Conservation (phyloP, 2,797 vertebrate genomes). For the Pipistrellus pipistrellus region DNA sequence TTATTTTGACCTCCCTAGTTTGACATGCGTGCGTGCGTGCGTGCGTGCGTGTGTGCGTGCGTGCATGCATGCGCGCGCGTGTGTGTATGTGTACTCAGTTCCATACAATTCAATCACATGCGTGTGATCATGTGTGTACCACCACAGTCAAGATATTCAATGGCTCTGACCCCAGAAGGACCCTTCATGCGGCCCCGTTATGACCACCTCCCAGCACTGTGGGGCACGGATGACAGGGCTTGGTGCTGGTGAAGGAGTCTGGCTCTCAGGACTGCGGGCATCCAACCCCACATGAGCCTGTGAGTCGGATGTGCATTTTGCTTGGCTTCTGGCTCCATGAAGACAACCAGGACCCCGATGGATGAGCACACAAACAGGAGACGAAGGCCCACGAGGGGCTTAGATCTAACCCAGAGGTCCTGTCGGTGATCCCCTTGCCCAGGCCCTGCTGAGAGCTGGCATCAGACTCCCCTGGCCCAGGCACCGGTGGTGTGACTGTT, state of each 20-base stretch:
- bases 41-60: neutral
- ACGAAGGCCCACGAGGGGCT: neutral
- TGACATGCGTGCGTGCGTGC: neutral
- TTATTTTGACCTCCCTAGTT: neutral
- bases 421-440: accelerated
- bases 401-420: no score
- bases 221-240: accelerated
- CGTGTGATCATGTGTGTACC: neutral
- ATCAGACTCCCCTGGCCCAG: neutral
- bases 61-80: neutral
- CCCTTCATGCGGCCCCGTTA: no score
- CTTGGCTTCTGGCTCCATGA: accelerated
- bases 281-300: accelerated
- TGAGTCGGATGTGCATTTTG: no score
- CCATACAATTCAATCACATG: neutral
- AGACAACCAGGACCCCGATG: neutral
- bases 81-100: neutral
- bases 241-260: neutral
- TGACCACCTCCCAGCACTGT: accelerated
- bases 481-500: neutral
- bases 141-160: neutral
- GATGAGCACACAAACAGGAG: neutral
- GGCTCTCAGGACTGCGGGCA: neutral
- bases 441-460: neutral
- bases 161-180: no score